Conservation (phyloP, 2,888 invertebrate genomes). For the Acronicta leporina region DNA sequence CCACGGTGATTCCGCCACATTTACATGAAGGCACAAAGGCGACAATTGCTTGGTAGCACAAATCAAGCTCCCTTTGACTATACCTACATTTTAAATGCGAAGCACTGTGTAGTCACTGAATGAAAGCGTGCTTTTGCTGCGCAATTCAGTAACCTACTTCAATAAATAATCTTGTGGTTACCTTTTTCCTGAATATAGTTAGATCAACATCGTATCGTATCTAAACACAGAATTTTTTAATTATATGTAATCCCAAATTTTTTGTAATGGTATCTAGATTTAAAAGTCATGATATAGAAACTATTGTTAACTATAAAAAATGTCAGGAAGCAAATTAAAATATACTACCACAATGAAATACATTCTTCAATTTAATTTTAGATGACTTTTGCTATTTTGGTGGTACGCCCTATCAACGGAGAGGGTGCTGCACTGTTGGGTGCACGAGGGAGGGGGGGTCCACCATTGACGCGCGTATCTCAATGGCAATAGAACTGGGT, state of each 20-base stretch:
- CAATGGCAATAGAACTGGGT: slow-evolving; percentile 86
- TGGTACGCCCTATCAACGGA: slow-evolving; percentile 42
- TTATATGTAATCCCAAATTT: background rate
- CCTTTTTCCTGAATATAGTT: slow-evolving; percentile 11
- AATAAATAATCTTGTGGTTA: slow-evolving; percentile 33
- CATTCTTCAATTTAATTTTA: background rate
- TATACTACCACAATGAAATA: background rate
- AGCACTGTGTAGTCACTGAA: slow-evolving; percentile 47
- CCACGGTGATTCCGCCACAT: slow-evolving; percentile 26
- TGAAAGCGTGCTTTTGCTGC: slow-evolving; percentile 36
- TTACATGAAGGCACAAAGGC: slow-evolving; percentile 41
- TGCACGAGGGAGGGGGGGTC: slow-evolving; percentile 63
- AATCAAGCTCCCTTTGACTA: slow-evolving; percentile 46
- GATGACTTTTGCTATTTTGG: slow-evolving; percentile 18
- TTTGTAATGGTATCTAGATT: background rate
- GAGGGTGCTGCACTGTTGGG: slow-evolving; percentile 65
- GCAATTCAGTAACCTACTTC: slow-evolving; percentile 43
- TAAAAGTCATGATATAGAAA: background rate
- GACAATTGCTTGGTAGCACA: slow-evolving; percentile 26
- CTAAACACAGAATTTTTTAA: background rate
- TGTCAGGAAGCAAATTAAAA: background rate
- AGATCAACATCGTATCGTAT: background rate
- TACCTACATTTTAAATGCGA: slow-evolving; percentile 44
- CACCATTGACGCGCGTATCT: slow-evolving; percentile 88
- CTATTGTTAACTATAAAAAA: background rate